Base-by-base conservation (phyloP, 37 sponge, comb jelly and placozoan genomes). In the Chondrosia reniformis region DNA sequence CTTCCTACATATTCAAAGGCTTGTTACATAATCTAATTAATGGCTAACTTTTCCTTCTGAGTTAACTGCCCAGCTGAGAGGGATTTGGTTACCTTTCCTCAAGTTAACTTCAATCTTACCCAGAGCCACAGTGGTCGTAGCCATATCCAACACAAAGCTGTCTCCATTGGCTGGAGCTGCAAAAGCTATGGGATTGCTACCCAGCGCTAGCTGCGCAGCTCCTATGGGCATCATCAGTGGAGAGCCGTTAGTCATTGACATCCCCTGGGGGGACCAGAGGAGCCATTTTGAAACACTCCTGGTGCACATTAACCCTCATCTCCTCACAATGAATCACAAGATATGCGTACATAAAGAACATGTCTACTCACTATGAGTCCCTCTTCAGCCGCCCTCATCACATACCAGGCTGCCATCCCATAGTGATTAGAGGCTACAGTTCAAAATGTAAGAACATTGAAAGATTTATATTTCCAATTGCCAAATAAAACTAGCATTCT, bases 391-490 rank as follows among this genome's bases (percentile, higher is more conserved):
- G 97, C 97, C 57, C 75, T 84, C 21, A 90, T 34, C 9, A 89
- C 83, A 81, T 96, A 96, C 58, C 76, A 89, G 12, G 91, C 97
- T 45, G 93, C 97, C 37, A 96, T 96, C 8, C 97, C 97, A 83
- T 81, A 96, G 73, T 96, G 97, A 83, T 96, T 96, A 8, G 97
- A 96, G 10, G 82, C 96, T 93, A n/a, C n/a, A n/a, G n/a, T n/a
- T n/a, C n/a, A n/a, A n/a, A n/a, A n/a, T n/a, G n/a, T n/a, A n/a
- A n/a, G n/a, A n/a, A n/a, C n/a, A n/a, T n/a, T n/a, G n/a, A n/a
- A n/a, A n/a, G n/a, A n/a, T n/a, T n/a, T n/a, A n/a, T n/a, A n/a
- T n/a, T n/a, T n/a, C n/a, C n/a, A n/a, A n/a, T n/a, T n/a, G n/a
- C n/a, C n/a, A n/a, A n/a, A n/a, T n/a, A n/a, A n/a, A n/a, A n/a